Base-by-base conservation (phyloP, 2,113 vertebrate species). In the Dipodomys spectabilis region DNA sequence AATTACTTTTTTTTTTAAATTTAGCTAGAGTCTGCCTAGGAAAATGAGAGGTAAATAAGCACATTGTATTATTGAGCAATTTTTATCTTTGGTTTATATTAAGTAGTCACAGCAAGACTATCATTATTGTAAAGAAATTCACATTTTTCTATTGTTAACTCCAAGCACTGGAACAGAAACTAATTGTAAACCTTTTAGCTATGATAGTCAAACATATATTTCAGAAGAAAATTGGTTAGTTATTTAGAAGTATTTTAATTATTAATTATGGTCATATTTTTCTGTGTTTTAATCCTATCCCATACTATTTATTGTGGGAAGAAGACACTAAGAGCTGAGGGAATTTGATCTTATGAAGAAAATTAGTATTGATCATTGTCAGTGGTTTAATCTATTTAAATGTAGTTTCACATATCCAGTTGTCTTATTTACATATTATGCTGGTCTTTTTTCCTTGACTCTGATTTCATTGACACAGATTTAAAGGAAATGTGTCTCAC, bases 51-150 rank as follows among this genome's bases (percentile, higher is more conserved):
- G 90, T 90, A 97, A 98, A 98, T 91, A 86, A 97, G 82, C 64
- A 74, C 72, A 89, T 95, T 97, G 91, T 83, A 78, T 95, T 97
- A 95, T 23, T 96, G 96, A 97, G 78, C 72, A 95, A 92, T 88
- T 97, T 97, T 98, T 97, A 97, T 96, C 94, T 97, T 96, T 93
- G 98, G 97, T 95, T 98, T 97, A 94, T 96, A 95, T 95, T 96
- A 97, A 96, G 89, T 94, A 94, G 81, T 90, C 75, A 9, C 85
- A 94, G 95, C 73, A 92, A 97, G 96, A 89, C 88, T 93, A 81
- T 95, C 82, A 84, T 97, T 97, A 97, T 96, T 69, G 53, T 62
- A 86, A 89, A 90, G 77, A 96, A 97, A 98, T 92, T 93, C 91
- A 86, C 80, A 82, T 86, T 97, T 65, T 97, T 96, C 94, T 84